Evolutionary conservation across 1,140 invertebrate species (phyloP).

Genomic region (Penaeus chinensis): DNA sequence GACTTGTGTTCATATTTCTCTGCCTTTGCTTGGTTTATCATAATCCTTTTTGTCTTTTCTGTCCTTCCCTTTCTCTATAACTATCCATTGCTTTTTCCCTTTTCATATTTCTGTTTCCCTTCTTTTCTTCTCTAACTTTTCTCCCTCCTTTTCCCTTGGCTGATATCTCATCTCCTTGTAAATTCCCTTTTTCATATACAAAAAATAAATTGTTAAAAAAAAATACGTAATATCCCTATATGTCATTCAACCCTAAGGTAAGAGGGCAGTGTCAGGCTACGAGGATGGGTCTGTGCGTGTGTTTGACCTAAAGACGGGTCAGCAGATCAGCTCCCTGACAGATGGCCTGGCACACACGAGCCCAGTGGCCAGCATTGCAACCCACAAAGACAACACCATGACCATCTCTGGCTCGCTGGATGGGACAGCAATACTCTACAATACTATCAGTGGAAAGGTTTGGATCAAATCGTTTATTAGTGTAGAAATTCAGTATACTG

Average conservation of each 20-base stretch:
- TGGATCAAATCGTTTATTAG: not conserved
- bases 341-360: conserved; percentile 10
- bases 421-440: conserved; percentile 44
- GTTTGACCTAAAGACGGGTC: conserved; percentile 50
- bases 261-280: conserved; percentile 40
- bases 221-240: not conserved
- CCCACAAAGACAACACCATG: conserved; percentile 44
- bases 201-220: too few relatives aligned
- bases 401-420: conserved; percentile 33
- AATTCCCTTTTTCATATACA: too few relatives aligned
- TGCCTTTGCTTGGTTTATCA: not conserved
- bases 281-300: conserved; percentile 51
- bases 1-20: not conserved
- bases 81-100: too few relatives aligned
- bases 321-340: conserved; percentile 9
- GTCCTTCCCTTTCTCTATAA: too few relatives aligned
- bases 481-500: too few relatives aligned
- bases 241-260: conserved; percentile 10
- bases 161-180: too few relatives aligned
- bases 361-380: conserved; percentile 29
- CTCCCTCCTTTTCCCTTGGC: too few relatives aligned
- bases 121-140: too few relatives aligned
- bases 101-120: too few relatives aligned
- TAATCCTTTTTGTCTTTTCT: not conserved
- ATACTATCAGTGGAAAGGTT: conserved; percentile 48